Conservation (phyloP, 2,797 vertebrate genomes). For the Salmo trutta region DNA sequence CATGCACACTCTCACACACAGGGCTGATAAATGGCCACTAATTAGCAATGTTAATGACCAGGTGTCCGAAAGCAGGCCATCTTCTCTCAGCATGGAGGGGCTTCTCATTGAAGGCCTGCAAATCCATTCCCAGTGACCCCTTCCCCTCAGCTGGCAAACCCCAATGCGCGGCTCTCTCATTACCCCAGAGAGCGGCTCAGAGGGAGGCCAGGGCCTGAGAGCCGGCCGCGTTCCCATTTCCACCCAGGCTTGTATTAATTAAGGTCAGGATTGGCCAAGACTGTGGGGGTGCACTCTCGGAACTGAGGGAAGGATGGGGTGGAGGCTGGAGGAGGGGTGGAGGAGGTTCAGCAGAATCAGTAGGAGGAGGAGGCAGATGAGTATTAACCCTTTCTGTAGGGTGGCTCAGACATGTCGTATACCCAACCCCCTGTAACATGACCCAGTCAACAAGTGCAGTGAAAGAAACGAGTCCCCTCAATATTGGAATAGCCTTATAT, state of each 20-base stretch:
- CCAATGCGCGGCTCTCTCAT: constrained; percentile 81
- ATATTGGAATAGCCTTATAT: background rate
- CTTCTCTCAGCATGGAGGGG: constrained; percentile 88
- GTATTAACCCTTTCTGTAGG: constrained; percentile 45
- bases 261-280: constrained; percentile 82
- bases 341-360: background rate
- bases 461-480: background rate
- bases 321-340: background rate
- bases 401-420: background rate
- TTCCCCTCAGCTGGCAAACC: constrained; percentile 83
- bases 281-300: constrained; percentile 4
- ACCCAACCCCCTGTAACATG: constrained; percentile 1
- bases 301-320: constrained; percentile 10
- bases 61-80: constrained; percentile 97
- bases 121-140: constrained; percentile 90
- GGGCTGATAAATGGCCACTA: constrained; percentile 95
- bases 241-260: constrained; percentile 88
- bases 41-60: constrained; percentile 99
- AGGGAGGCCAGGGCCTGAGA: constrained; percentile 65
- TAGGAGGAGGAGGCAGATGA: background rate
- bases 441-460: constrained; percentile 11
- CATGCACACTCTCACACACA: background rate
- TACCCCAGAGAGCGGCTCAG: constrained; percentile 79
- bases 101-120: constrained; percentile 86
- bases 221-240: constrained; percentile 70